Percentiles rank a stretch among this genome's conserved stretches.
These are phyloP conservation scores for Blastobasis lacticolella DNA, from an alignment of 2,888 invertebrate species.

Conservation along the genomic window DNA sequence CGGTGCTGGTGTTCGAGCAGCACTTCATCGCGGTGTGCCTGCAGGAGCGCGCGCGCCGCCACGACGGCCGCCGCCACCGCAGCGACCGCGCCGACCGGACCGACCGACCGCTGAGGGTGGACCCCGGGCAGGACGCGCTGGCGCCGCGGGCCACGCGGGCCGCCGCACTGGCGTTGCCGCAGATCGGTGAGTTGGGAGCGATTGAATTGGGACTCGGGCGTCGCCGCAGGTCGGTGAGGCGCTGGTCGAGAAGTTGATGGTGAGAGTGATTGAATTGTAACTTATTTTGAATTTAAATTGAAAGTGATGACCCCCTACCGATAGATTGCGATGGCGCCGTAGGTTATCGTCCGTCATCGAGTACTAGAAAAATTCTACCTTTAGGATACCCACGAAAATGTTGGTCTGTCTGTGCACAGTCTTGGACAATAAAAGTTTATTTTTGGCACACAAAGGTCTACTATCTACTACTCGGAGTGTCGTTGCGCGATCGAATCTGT, in stretches of 20 bases:
- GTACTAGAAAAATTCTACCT: no score
- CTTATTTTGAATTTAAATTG: no score
- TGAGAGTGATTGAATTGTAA: no score
- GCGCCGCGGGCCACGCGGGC: slow-evolving; percentile 25
- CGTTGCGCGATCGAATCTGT: no score
- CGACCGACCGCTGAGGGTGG: slow-evolving; percentile 26
- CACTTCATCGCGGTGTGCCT: slow-evolving; percentile 87
- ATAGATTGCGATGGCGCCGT: no score
- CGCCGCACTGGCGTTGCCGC: slow-evolving; percentile 37
- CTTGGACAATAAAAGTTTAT: no score
- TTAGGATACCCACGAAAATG: no score
- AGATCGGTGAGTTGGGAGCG: slow-evolving; percentile 32
- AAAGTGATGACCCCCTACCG: no score
- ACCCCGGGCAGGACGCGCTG: slow-evolving; percentile 49
- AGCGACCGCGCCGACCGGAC: slow-evolving; percentile 4
- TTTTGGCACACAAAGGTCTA: no score
- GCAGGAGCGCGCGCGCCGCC: slow-evolving; percentile 65
- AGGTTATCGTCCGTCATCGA: no score
- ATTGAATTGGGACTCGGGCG: neutral
- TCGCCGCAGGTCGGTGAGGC: neutral
- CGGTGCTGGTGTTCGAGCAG: slow-evolving; percentile 89
- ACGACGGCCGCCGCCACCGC: slow-evolving; percentile 23
- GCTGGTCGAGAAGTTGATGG: neutral
- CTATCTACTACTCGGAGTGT: no score
- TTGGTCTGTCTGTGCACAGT: no score